These are phyloP conservation scores for Fragum sueziense DNA, from an alignment of 2,888 invertebrate species.

Conservation along the genomic window DNA sequence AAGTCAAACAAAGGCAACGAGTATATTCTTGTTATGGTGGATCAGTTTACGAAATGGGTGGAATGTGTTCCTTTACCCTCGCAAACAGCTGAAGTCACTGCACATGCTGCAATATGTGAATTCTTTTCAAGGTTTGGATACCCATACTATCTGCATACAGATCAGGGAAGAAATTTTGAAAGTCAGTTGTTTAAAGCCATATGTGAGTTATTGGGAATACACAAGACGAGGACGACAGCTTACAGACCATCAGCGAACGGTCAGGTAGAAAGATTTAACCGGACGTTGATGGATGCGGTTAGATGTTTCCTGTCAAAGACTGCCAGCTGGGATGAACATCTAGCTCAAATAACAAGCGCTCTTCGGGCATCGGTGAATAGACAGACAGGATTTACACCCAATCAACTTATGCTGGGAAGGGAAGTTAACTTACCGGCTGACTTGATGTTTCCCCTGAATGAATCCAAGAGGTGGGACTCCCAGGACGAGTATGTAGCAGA, in stretches of 20 bases:
- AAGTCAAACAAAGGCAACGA: neutral
- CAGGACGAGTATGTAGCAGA: neutral
- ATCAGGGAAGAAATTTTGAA: neutral
- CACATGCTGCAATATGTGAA: neutral
- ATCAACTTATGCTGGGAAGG: slow-evolving; percentile 9
- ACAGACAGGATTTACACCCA: slow-evolving; percentile 1
- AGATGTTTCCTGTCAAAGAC: too few species aligned
- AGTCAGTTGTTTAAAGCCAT: neutral
- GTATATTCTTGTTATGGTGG: slow-evolving; percentile 1
- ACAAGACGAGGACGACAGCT: neutral
- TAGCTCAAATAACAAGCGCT: slow-evolving; percentile 1
- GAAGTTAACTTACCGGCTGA: slow-evolving; percentile 5
- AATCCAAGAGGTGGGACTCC: too few species aligned
- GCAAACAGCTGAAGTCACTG: neutral
- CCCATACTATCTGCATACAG: neutral
- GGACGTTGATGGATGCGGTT: too few species aligned
- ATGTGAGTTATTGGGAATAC: neutral
- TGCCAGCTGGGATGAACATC: slow-evolving; percentile 7
- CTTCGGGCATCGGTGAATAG: neutral
- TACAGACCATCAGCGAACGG: slow-evolving; percentile 10
- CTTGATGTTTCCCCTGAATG: neutral
- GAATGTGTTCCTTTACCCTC: neutral
- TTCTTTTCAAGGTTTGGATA: slow-evolving; percentile 1
- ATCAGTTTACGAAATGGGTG: slow-evolving; percentile 8
- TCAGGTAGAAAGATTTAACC: slow-evolving; percentile 2